Evolutionary conservation across 2,888 invertebrate genomes (phyloP).

Genomic region (Agelastica alni): DNA sequence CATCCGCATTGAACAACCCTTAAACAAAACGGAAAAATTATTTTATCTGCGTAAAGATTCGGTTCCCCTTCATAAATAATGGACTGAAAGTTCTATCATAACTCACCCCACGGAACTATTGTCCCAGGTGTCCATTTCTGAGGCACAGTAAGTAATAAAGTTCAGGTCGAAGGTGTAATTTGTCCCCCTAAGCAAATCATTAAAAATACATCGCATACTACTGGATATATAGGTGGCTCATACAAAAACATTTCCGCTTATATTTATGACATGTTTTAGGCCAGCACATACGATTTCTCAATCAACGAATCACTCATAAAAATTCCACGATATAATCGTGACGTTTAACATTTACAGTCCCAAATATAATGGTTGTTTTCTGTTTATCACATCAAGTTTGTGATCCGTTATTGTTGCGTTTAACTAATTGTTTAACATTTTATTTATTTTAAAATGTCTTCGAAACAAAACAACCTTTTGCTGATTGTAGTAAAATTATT

Average conservation of each 20-base stretch:
- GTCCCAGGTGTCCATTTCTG: constrained; percentile 38
- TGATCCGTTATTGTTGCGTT: too few relatives aligned
- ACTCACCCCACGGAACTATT: constrained; percentile 29
- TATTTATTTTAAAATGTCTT: too few relatives aligned
- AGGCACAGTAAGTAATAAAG: too few relatives aligned
- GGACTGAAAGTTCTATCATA: not conserved
- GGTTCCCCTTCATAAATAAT: not conserved
- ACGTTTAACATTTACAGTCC: too few relatives aligned
- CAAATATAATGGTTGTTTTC: not conserved
- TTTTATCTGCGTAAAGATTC: too few relatives aligned
- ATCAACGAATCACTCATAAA: too few relatives aligned
- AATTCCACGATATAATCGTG: too few relatives aligned
- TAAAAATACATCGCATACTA: constrained; percentile 48
- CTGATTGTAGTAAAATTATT: too few relatives aligned
- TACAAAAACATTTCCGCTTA: constrained; percentile 37
- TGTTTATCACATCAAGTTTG: not conserved
- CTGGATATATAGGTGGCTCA: not conserved
- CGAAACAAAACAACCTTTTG: too few relatives aligned
- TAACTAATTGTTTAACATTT: too few relatives aligned
- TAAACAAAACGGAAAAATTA: too few relatives aligned
- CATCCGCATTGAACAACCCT: too few relatives aligned
- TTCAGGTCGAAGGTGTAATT: constrained; percentile 52
- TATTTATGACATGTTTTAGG: constrained; percentile 37
- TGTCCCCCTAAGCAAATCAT: constrained; percentile 49
- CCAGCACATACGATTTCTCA: not conserved